Percentiles rank a stretch among this genome's conserved stretches.
phyloP scores from a whole-genome alignment of 1,140 invertebrate species.

The Conus ventricosus region DNA sequence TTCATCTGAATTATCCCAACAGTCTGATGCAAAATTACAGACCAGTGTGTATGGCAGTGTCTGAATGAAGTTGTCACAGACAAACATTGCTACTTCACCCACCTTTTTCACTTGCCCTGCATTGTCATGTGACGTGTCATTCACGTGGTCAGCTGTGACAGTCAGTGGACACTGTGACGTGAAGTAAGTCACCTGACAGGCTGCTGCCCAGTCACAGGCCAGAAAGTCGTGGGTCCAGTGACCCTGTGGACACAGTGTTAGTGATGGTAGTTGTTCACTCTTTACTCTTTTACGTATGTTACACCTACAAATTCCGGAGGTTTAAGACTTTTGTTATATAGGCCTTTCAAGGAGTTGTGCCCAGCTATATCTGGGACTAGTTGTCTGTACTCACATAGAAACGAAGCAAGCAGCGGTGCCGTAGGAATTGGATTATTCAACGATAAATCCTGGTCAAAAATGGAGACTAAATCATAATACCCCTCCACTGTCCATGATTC shows the following conservation, averaged over 20 bases:
- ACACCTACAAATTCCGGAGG: background rate
- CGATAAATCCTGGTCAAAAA: background rate
- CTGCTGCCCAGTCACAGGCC: background rate
- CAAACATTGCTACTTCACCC: background rate
- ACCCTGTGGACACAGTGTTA: background rate
- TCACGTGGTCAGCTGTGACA: background rate
- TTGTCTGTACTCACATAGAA: background rate
- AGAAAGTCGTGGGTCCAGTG: background rate
- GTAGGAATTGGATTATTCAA: background rate
- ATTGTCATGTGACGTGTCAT: background rate
- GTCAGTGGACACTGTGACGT: background rate
- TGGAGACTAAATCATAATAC: background rate
- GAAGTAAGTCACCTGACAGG: background rate
- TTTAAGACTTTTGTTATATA: no score
- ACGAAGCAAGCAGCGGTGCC: background rate
- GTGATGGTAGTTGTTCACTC: background rate
- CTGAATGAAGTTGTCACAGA: background rate
- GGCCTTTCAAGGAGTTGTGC: background rate
- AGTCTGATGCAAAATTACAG: background rate
- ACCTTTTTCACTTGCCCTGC: background rate
- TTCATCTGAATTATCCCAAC: conserved; percentile 10
- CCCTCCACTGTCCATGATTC: no score
- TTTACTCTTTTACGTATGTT: background rate
- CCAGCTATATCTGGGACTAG: background rate
- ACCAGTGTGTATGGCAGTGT: background rate